Evolutionary conservation across 1,140 invertebrate genomes (phyloP).

Genomic region (Pristionchus pacificus): DNA sequence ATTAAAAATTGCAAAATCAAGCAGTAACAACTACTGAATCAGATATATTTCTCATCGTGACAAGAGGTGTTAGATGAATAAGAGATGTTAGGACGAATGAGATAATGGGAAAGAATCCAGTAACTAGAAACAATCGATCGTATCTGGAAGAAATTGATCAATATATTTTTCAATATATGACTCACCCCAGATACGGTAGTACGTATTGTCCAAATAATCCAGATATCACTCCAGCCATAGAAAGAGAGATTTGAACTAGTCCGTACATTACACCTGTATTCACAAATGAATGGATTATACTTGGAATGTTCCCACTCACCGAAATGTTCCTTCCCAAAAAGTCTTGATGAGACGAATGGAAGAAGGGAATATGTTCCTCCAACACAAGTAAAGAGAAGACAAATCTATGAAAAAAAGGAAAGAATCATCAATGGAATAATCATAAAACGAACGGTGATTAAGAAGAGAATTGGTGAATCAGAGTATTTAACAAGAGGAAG

Average conservation of each 20-base stretch:
- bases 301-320: slow-evolving; percentile 14
- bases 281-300: not conserved
- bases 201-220: slow-evolving; percentile 36
- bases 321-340: slow-evolving; percentile 33
- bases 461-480: slow-evolving; percentile 4
- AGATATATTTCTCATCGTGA: not conserved
- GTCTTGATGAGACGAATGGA: slow-evolving; percentile 31
- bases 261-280: slow-evolving; percentile 4
- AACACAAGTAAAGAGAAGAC: slow-evolving; percentile 32
- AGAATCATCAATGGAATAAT: not conserved
- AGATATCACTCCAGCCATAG: slow-evolving; percentile 30
- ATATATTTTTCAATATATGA: slow-evolving; percentile 2
- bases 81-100: slow-evolving; percentile 24
- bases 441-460: not conserved
- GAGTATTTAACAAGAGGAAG: slow-evolving; percentile 18
- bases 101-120: slow-evolving; percentile 18
- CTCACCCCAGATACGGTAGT: slow-evolving; percentile 27
- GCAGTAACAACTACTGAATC: not conserved
- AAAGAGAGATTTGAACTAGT: slow-evolving; percentile 20
- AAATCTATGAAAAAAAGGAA: slow-evolving; percentile 28
- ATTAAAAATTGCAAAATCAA: not conserved
- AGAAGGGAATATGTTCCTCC: slow-evolving; percentile 38
- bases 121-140: slow-evolving; percentile 18
- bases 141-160: not conserved
- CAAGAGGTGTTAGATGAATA: slow-evolving; percentile 16